A percentile compares a stretch with the other conserved stretches of the same genome.
phyloP scores from a whole-genome alignment of 1,140 invertebrate species.

The Vanessa tameamea region DNA sequence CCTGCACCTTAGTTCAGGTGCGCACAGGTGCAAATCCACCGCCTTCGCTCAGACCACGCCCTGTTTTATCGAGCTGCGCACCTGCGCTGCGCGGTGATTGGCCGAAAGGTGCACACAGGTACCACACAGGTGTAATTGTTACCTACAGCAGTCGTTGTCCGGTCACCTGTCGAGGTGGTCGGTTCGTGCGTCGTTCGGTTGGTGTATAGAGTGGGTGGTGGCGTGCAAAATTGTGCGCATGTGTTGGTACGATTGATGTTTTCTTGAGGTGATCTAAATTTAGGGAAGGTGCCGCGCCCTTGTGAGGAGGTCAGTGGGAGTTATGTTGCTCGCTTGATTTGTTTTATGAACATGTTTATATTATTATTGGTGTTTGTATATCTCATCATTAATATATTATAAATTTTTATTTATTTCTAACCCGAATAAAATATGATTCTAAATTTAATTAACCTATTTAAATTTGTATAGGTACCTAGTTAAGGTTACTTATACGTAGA shows the following conservation, averaged over 20 bases:
- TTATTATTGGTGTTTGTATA: no score
- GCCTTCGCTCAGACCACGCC: slow-evolving; percentile 56
- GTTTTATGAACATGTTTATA: background rate
- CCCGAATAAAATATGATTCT: no score
- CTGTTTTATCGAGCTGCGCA: slow-evolving; percentile 77
- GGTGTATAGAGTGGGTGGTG: slow-evolving; percentile 30
- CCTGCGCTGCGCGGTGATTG: slow-evolving; percentile 76
- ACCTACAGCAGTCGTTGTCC: slow-evolving; percentile 29
- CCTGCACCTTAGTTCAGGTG: slow-evolving; percentile 56
- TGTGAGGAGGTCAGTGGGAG: slow-evolving; percentile 32
- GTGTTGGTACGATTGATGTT: slow-evolving; percentile 77
- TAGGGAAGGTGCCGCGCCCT: slow-evolving; percentile 65
- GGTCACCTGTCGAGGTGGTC: slow-evolving; percentile 32
- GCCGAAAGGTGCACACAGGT: slow-evolving; percentile 61
- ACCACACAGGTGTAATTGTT: slow-evolving; percentile 35
- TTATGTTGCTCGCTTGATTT: background rate
- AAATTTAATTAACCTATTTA: no score
- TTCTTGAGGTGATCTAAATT: slow-evolving; percentile 77
- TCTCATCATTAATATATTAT: no score
- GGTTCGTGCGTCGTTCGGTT: slow-evolving; percentile 22
- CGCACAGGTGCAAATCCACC: slow-evolving; percentile 57
- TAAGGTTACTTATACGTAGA: no score
- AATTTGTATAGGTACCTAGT: no score
- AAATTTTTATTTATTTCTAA: no score
- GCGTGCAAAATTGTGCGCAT: slow-evolving; percentile 68